Base-by-base conservation (phyloP, 2,797 vertebrate genomes). In the Prunella strophiata region DNA sequence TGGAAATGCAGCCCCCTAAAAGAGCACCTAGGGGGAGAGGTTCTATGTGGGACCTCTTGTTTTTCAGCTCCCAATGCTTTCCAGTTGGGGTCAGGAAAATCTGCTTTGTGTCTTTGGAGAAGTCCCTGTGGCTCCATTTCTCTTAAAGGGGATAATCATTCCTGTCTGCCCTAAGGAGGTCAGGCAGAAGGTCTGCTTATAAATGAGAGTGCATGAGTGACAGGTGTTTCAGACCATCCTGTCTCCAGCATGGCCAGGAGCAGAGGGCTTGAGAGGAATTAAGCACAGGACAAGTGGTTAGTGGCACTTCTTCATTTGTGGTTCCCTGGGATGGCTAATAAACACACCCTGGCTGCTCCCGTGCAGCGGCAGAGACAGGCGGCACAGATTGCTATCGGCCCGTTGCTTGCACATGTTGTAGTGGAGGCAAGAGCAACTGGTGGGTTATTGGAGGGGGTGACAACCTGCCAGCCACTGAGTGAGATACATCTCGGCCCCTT, bases 321-420 rank as follows among this genome's bases (percentile, higher is more conserved):
- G 11, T 57, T 94, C 43, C n/a, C 42, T 58, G 29, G 23, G 18
- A 48, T 40, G 26, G 22, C 74, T 70, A 78, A 58, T 85, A 76
- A 86, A 67, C 36, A 77, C 19, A 29, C 3, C 5, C 13, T 65
- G 54, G 12, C 58, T 83, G 32, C 43, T 96, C 25, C 43, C 19
- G 17, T 51, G 72, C 43, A 72, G 71, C 0, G 0, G 38, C 71
- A 89, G 29, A 61, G 22, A 45, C 36, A 47, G 54, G 34, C 18
- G 42, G 48, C 50, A n/a, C 11, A 62, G 61, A 21, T 13, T 7
- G 18, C 65, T 89, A 51, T 71, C 11, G 5, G n/a, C 30, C 45
- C 1, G 0, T 50, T 8, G 3, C 38, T 74, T 71, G 42, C 15
- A 47, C 12, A 2, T 0, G 1, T 52, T 85, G 17, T n/a, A 71